Conservation (phyloP, 2,888 invertebrate genomes). For the Dascillus cervinus region DNA sequence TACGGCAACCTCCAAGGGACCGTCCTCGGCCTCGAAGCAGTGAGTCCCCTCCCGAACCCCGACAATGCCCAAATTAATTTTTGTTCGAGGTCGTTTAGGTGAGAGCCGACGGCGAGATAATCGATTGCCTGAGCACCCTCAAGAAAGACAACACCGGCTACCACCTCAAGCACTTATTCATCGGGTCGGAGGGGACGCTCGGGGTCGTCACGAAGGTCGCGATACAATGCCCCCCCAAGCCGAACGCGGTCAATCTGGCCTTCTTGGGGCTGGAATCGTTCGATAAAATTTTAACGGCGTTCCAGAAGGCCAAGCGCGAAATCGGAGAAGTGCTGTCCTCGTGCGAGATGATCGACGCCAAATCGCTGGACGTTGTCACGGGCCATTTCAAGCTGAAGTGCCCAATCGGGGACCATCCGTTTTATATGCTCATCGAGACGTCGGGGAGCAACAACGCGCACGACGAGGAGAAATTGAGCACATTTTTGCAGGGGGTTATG, state of each 20-base stretch:
- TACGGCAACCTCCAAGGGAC: constrained; percentile 94
- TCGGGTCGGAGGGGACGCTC: constrained; percentile 95
- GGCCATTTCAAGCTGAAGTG: constrained; percentile 54
- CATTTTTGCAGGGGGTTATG: constrained; percentile 70
- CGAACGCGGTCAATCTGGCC: constrained; percentile 76
- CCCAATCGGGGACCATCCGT: constrained; percentile 61
- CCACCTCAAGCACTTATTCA: constrained; percentile 92
- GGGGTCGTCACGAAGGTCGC: constrained; percentile 90
- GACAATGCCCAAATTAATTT: no score
- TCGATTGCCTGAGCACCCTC: constrained; percentile 77
- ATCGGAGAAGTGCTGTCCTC: constrained; percentile 90
- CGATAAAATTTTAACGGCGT: constrained; percentile 68
- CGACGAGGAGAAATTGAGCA: constrained; percentile 79
- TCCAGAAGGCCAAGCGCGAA: constrained; percentile 62
- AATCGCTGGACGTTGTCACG: constrained; percentile 60
- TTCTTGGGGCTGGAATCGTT: constrained; percentile 79
- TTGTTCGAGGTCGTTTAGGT: no score
- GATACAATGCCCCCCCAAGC: constrained; percentile 80
- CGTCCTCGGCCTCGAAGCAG: constrained; percentile 86
- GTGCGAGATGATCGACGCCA: constrained; percentile 87
- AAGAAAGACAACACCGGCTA: constrained; percentile 98
- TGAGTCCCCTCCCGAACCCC: no score
- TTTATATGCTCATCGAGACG: constrained; percentile 82
- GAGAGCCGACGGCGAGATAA: constrained; percentile 73
- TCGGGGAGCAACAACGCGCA: constrained; percentile 79